Conservation (phyloP, 2,797 vertebrate genomes). For the Chaetodon trifasciatus region DNA sequence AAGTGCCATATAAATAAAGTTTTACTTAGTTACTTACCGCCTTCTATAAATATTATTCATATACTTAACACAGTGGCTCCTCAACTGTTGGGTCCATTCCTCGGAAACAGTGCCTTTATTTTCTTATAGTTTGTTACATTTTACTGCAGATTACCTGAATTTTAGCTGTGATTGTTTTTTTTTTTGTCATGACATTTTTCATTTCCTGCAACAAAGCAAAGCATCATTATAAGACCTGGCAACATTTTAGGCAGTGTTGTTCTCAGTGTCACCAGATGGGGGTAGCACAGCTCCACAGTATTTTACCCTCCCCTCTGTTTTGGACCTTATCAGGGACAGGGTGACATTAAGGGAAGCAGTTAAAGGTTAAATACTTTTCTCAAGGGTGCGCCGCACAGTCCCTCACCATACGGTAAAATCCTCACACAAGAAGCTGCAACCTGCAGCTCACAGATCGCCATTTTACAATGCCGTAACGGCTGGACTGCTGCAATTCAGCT, state of each 20-base stretch:
- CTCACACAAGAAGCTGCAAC: slow-evolving; percentile 48
- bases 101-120: neutral
- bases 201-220: neutral
- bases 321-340: slow-evolving; percentile 61
- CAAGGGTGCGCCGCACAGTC: slow-evolving; percentile 63
- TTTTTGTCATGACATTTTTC: neutral
- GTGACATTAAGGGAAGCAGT: slow-evolving; percentile 79
- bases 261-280: slow-evolving; percentile 62
- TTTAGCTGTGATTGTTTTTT: neutral
- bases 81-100: neutral
- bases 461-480: slow-evolving; percentile 34
- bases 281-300: slow-evolving; percentile 75
- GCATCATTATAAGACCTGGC: neutral
- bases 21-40: too few species aligned
- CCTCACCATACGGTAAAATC: slow-evolving; percentile 52
- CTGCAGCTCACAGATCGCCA: slow-evolving; percentile 49
- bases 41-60: too few species aligned
- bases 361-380: slow-evolving; percentile 84
- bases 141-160: neutral
- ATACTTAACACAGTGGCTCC: neutral
- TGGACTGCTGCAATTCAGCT: slow-evolving; percentile 36
- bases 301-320: neutral
- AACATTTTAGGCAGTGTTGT: neutral
- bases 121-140: neutral
- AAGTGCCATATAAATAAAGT: too few species aligned